These are phyloP conservation scores for Balearica regulorum DNA, from an alignment of 2,797 vertebrate species.

Conservation along the genomic window DNA sequence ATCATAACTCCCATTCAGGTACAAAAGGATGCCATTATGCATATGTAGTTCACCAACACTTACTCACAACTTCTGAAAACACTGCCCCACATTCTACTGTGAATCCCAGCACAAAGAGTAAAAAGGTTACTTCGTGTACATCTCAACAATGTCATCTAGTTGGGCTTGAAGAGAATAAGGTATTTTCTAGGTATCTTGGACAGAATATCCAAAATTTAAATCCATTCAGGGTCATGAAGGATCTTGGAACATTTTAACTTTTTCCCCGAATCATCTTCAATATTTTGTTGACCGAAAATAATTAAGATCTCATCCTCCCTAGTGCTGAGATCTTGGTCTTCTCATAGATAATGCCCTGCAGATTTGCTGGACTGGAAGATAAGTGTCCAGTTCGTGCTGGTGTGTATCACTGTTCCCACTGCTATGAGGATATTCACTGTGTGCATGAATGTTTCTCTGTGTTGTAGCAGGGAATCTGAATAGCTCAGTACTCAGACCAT, in stretches of 20 bases:
- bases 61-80: not conserved
- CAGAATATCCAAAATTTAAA: not conserved
- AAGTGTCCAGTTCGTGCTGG: conserved; percentile 66
- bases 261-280: not conserved
- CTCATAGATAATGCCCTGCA: not conserved
- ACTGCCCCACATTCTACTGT: not conserved
- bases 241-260: not conserved
- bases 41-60: not conserved
- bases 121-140: not conserved
- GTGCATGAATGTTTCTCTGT: not conserved
- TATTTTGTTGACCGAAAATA: not conserved
- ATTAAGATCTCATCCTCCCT: not conserved
- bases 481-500: not conserved
- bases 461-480: not conserved
- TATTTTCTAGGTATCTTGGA: not conserved
- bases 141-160: not conserved
- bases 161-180: not conserved
- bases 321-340: not conserved
- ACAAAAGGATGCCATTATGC: not conserved
- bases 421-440: conserved; percentile 68
- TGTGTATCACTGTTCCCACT: conserved; percentile 73
- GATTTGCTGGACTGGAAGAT: not conserved
- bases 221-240: not conserved
- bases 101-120: not conserved
- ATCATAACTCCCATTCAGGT: not conserved